A percentile compares a stretch with the other conserved stretches of the same genome.
These are phyloP conservation scores for Heteropelma amictum DNA, from an alignment of 2,888 invertebrate species.

Conservation along the genomic window DNA sequence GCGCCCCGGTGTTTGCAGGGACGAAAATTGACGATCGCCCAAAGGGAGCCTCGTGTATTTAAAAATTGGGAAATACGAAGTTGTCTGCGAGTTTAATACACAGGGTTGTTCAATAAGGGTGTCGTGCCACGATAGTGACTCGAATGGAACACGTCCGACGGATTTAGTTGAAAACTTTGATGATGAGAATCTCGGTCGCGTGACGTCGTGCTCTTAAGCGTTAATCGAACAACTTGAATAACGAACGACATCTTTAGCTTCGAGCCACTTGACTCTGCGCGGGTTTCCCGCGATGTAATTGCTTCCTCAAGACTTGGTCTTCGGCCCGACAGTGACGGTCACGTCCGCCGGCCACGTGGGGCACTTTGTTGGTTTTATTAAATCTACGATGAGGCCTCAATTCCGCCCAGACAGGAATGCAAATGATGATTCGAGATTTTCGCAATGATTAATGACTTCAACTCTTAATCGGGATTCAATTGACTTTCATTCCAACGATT, in stretches of 20 bases:
- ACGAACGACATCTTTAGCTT: slow-evolving; percentile 17
- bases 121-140: too few species aligned
- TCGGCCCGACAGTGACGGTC: not conserved
- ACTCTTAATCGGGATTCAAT: too few species aligned
- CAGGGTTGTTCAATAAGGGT: too few species aligned
- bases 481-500: too few species aligned
- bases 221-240: slow-evolving; percentile 11
- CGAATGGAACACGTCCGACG: not conserved
- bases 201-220: not conserved
- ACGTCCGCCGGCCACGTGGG: not conserved
- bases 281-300: slow-evolving; percentile 27
- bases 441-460: too few species aligned
- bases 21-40: too few species aligned
- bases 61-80: too few species aligned
- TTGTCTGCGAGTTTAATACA: too few species aligned
- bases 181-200: slow-evolving; percentile 13
- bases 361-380: slow-evolving; percentile 23
- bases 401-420: too few species aligned
- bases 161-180: not conserved
- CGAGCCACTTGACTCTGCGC: slow-evolving; percentile 17
- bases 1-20: too few species aligned
- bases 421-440: too few species aligned
- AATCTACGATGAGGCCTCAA: slow-evolving; percentile 7
- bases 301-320: slow-evolving; percentile 5
- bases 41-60: too few species aligned